Evolutionary conservation across 2,797 vertebrate genomes (phyloP), one percentile per base, ranked within the genome.

Genomic region (Coregonus suidteri): DNA sequence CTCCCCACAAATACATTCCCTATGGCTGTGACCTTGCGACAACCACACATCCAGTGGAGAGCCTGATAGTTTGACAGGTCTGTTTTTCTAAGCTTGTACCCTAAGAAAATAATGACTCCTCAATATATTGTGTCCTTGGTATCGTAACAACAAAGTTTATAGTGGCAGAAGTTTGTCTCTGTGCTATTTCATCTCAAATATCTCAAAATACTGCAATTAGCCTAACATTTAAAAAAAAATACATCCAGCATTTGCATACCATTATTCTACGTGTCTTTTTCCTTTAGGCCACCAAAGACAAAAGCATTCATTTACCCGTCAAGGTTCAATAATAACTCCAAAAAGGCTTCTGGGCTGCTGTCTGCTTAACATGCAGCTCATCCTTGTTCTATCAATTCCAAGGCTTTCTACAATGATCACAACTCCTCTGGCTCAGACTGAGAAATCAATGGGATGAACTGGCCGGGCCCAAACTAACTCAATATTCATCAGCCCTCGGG

Each of bases 351-450:
- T 64, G 31, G 25, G 35, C 78, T 11, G 1, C 35, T 7, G 51
- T 76, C 78, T 77, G 76, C 75, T 82, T 64, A 62, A 65, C 31
- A 54, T 47, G 71, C 72, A 66, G 13, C 71, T 73, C 15, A 7
- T 25, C 15, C n/a, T 64, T 41, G 6, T 41, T 74, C 14, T 37
- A 53, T 78, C 66, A 14, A 41, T 77, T 20, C 64, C 35, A 4
- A 69, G 74, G 70, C 73, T 84, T 80, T 82, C 81, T 81, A 84
- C 47, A 81, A 81, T 85, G 80, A 88, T 83, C 83, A 70, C 78
- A 74, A 54, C 18, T 80, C 79, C 75, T 77, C 72, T 65, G 80
- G 66, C 73, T 79, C 75, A 64, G 76, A 35, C 56, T 6, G 71
- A 59, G 68, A 65, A 78, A 86, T 86, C 78, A 47, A 88, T 85